These are phyloP conservation scores for Eleginops maclovinus DNA, from an alignment of 2,113 vertebrate genomes.

Conservation along the genomic window DNA sequence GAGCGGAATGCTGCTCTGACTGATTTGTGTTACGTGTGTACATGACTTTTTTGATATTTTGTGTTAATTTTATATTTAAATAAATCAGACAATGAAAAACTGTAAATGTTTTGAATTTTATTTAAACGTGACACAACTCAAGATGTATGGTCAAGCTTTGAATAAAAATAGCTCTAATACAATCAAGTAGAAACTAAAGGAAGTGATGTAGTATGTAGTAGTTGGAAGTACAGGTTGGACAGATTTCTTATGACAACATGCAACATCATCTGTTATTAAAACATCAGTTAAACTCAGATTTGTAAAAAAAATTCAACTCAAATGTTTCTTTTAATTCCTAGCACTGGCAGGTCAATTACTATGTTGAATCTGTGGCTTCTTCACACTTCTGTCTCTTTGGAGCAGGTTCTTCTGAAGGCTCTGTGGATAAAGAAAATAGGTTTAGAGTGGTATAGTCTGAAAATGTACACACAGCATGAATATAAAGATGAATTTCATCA, in stretches of 20 bases:
- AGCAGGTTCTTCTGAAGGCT: constrained; percentile 82
- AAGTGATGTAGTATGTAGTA: background rate
- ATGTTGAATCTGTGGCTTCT: constrained; percentile 48
- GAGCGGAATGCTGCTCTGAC: background rate
- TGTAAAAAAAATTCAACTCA: background rate
- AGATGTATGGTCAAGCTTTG: background rate
- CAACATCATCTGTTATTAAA: constrained; percentile 32
- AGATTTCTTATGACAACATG: constrained; percentile 4
- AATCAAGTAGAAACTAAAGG: background rate
- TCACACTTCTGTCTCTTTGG: constrained; percentile 87
- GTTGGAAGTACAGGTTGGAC: background rate
- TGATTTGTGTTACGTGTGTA: constrained; percentile 4
- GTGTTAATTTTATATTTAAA: constrained; percentile 58
- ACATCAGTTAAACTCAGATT: background rate
- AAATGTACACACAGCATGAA: too few relatives aligned
- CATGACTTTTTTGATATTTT: constrained; percentile 39
- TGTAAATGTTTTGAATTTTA: constrained; percentile 44
- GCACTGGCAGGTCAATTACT: background rate
- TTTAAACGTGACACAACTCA: constrained; percentile 52
- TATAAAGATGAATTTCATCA: background rate
- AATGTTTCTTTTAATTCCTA: background rate
- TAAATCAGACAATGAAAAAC: constrained; percentile 49
- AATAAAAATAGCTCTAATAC: background rate
- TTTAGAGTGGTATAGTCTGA: too few relatives aligned
- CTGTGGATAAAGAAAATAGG: constrained; percentile 63